Evolutionary conservation across 2,888 invertebrate genomes (phyloP), one percentile per base, ranked within the genome.

Genomic region (Andrena marginata): DNA sequence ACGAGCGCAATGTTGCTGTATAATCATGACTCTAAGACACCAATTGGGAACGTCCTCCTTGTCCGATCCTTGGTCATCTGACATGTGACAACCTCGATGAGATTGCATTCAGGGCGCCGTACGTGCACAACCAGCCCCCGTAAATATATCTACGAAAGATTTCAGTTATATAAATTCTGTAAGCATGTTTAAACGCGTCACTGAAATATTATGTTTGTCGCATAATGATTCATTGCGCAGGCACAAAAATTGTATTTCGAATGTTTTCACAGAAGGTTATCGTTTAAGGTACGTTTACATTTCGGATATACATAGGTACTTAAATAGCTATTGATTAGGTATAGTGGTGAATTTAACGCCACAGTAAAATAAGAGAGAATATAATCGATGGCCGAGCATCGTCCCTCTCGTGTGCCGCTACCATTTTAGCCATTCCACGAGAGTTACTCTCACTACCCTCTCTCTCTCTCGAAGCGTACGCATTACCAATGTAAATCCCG

Each of bases 1-100:
- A 92, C 91, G 92, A 90, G 89, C 91, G 88, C 85, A 89, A 92
- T 92, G 92, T 92, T 92, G 89, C 92, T 91, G 91, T 92, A 91
- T 91, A 92, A 92, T 92, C 92, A 90, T 90, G 85, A 82, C 87
- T 83, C 87, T 84, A 88, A 88, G 89, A 89, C 82, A 85, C 89
- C 84, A 83, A 85, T 84, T 84, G 85, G 80, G 73, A 75, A 88
- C 81, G 74, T 85, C 77, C 75, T 59, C 67, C 54, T 56, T 77
- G 76, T 76, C 73, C 79, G 54, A 68, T 63, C 76, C 76, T 54
- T 48, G 63, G 75, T 59, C 77, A 64, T 64, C 49, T 65, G 85
- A 82, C 82, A 74, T 59, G 67, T 73, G 68, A 77, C 75, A 48
- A 68, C 69, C 56, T 49, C 56, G 51, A 33, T 49, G 51, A 62